These are phyloP conservation scores for Meda fulgida DNA, from an alignment of 2,797 vertebrate genomes.

Conservation along the genomic window DNA sequence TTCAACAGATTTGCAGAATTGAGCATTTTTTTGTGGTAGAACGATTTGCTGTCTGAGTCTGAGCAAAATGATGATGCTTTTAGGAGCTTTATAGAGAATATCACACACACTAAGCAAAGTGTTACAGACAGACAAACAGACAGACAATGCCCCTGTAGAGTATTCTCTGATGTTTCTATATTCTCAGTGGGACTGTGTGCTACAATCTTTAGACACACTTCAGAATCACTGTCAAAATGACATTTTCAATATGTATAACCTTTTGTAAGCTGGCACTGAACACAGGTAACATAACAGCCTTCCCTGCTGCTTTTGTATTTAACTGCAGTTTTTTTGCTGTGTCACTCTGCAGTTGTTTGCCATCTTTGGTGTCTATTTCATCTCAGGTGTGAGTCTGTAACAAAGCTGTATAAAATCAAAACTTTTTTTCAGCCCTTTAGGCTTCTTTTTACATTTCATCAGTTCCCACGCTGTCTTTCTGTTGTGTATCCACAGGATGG, in stretches of 20 bases:
- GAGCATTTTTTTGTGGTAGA: background rate
- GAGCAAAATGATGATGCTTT: background rate
- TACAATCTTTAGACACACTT: constrained; percentile 22
- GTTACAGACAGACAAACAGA: background rate
- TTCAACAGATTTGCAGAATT: background rate
- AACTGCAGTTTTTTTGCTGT: constrained; percentile 30
- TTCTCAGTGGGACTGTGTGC: constrained; percentile 8
- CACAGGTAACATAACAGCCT: constrained; percentile 7
- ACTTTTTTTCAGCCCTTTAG: background rate
- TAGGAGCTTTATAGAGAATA: constrained; percentile 1
- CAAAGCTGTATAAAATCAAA: background rate
- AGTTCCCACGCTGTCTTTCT: background rate
- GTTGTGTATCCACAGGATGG: constrained; percentile 83
- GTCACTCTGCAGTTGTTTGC: constrained; percentile 38
- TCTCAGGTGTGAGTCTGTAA: background rate
- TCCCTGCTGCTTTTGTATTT: constrained; percentile 7
- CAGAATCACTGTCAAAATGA: constrained; percentile 20
- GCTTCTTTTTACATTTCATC: background rate
- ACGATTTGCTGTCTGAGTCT: background rate
- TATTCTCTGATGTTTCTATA: constrained; percentile 22
- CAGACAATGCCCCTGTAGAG: background rate
- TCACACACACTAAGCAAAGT: background rate
- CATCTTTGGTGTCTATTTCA: background rate
- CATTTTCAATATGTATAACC: constrained; percentile 22
- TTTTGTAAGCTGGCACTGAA: background rate